Evolutionary conservation across 2,888 invertebrate species (phyloP), one percentile per base, ranked within the genome.

Genomic region (Cremastinae sp.): DNA sequence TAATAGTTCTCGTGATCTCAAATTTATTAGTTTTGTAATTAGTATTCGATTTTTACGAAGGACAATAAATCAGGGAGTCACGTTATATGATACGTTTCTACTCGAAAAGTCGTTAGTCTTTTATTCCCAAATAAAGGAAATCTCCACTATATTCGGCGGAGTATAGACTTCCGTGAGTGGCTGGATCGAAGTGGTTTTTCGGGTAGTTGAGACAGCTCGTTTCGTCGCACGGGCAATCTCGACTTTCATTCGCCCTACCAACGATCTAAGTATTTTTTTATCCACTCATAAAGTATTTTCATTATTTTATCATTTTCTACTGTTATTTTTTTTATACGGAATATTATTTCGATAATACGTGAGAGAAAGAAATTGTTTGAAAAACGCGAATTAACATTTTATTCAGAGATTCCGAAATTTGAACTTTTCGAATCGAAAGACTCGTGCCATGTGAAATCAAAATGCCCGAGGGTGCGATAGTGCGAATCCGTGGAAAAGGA

Each of bases 121-220:
- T 72, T 51, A 16, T 58, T 49, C 49, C 39, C 22, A 58, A 64
- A 64, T 58, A 58, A 12, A 41, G 49, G 49, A 72, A 64, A 65
- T 64, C 64, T 58, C 51, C 51, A 64, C 49, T 72, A 28, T n/a
- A n/a, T 45, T 22, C 51, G 43, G 2, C 37, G 43, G 28, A 70
- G 69, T 51, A 59, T 39, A 12, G n/a, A 45, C 45, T 45, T 45
- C 45, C 45, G 45, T 45, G 69, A 61, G 51, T 61, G 53, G 22
- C 16, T 7, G 16, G 69, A 53, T 53, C 53, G 49, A 64, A 72
- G 64, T 58, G 72, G 70, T 18, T 72, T 65, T 59, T 56, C 9
- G 64, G 51, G 28, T 64, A 10, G 43, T 39, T 39, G 9, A 16
- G 55, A 58, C 39, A 39, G 35, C 49, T 41, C 16, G 18, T n/a